Base-by-base conservation (phyloP, 2,113 vertebrate genomes). In the Grallaria varia region DNA sequence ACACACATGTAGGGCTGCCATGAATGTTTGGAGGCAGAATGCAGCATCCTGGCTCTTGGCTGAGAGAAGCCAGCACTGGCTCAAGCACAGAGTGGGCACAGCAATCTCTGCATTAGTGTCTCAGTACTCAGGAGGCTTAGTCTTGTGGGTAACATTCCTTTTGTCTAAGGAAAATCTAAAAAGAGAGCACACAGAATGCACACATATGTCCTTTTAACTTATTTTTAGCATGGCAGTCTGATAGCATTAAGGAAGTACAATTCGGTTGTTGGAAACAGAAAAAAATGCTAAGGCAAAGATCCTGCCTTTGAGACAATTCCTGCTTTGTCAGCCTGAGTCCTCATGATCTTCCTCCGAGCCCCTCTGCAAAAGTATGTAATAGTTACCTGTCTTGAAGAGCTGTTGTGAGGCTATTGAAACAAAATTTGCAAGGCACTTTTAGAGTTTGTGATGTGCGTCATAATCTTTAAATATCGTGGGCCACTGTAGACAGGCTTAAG, bases 241-340 rank as follows among this genome's bases (percentile, higher is more conserved):
- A 84, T 84, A 78, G 42, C 4, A 4, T 80, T 84, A 82, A 90
- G 92, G 92, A 93, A 95, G 60, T 68, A 74, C 27, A 39, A 71
- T 85, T 47, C 72, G 63, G 76, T 58, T 56, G 20, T 0, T 94
- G 88, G 68, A 84, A 94, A 75, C 44, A 49, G 60, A 66, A 80
- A 84, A 84, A 67, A 84, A 56, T 37, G 14, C 44, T 58, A 78
- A 81, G 64, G 79, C 82, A 42, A 63, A 42, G 27, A n/a, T 68
- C 84, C 83, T 90, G 62, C 47, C 69, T 81, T 89, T 53, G 80
- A 79, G 60, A 66, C 14, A 44, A 40, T 81, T 94, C 95, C 83
- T 96, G 95, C 93, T 93, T 88, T 89, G 83, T 93, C 93, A 96
- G 86, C 8, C 4, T 78, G 75, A 72, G 30, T 74, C 30, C 73